Evolutionary conservation across 2,888 invertebrate genomes (phyloP).

Genomic region (Frankliniella intonsa): DNA sequence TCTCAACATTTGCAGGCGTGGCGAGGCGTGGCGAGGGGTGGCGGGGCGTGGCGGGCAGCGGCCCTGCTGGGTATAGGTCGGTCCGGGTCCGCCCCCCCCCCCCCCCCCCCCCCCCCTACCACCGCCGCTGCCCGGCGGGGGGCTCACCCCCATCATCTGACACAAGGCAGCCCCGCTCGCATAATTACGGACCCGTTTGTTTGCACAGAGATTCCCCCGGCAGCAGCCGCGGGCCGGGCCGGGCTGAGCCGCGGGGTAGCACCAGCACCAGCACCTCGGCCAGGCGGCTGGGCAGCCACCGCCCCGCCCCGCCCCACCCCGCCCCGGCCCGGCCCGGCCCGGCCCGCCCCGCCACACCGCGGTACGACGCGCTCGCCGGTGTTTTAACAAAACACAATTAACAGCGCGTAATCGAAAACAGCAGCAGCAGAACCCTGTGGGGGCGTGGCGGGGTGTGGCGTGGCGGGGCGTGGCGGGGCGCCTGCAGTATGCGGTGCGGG

Average conservation of each 20-base stretch:
- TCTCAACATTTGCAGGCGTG: conserved; percentile 21
- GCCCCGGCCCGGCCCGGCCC: not conserved
- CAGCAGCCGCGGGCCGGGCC: too few relatives aligned
- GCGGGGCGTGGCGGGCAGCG: not conserved
- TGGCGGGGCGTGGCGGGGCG: too few relatives aligned
- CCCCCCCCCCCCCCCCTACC: too few relatives aligned
- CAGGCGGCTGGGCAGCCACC: not conserved
- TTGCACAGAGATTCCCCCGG: not conserved
- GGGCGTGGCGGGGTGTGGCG: too few relatives aligned
- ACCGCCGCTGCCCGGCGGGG: not conserved
- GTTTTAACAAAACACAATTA: conserved; percentile 10
- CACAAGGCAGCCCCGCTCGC: too few relatives aligned
- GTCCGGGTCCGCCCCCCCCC: too few relatives aligned
- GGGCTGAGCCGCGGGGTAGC: too few relatives aligned
- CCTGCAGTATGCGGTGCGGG: too few relatives aligned
- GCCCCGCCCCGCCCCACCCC: not conserved
- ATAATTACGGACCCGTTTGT: not conserved
- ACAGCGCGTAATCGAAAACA: conserved; percentile 6
- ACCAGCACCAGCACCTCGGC: too few relatives aligned
- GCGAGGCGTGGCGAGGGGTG: not conserved
- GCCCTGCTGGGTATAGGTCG: too few relatives aligned
- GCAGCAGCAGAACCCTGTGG: not conserved
- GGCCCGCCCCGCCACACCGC: not conserved
- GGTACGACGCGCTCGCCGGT: not conserved
- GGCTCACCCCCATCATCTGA: too few relatives aligned